Base-by-base conservation (phyloP, 1,140 invertebrate species). In the Bathynomus jamesi region DNA sequence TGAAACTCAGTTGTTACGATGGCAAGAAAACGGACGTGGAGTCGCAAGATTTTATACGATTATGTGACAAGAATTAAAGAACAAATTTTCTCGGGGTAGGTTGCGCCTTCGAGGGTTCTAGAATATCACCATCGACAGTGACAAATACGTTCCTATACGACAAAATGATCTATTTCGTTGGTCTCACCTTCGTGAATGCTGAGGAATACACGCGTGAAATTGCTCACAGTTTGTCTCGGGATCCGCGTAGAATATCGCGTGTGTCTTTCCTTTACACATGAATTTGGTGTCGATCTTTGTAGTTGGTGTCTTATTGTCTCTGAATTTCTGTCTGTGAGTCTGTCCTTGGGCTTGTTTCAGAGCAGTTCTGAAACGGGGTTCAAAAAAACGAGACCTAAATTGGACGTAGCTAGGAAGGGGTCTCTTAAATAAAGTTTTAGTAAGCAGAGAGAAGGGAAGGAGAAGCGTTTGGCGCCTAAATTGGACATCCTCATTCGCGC, bases 171-270 rank as follows among this genome's bases (percentile, higher is more conserved):
- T n/a, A n/a, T n/a, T n/a, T n/a, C n/a, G n/a, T n/a, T n/a, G n/a
- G 28, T 68, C 76, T 65, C 40, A 78, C 76, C 73, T 70, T 21
- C 62, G 61, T 28, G 75, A 64, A 2, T 68, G 73, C 68, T 71
- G 69, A 53, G 72, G 67, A 7, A 76, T 71, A 71, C 78, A 79
- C 40, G 78, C 89, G 80, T 95, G 93, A 82, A 94, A 94, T 83
- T 94, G 90, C 83, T 93, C 92, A 67, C 80, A 82, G 13, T 76
- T 73, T 10, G 80, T 76, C 70, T 81, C 79, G 10, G 78, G 70
- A 71, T 83, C 82, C 28, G 80, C 82, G 63, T 82, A 83, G 61
- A 81, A 79, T 7, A 80, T 80, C 40, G 78, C 79, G 17, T 73
- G 62, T 21, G 77, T 75, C 64, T 79, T 78, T 65, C 78, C 69